Conservation (phyloP, 2,888 invertebrate species). For the Drosophila nr. perissopoda region DNA sequence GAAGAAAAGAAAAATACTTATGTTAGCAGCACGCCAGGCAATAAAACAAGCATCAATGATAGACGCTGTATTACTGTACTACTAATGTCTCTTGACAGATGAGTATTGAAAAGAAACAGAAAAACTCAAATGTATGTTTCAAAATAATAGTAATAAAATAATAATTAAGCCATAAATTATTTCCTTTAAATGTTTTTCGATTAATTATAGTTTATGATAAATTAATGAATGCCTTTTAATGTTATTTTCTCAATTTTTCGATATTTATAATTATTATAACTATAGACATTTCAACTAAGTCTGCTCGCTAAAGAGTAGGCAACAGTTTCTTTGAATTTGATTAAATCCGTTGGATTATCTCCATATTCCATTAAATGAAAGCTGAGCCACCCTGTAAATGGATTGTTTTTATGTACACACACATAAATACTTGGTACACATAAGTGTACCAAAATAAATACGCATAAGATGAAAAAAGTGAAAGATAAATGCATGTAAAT, state of each 20-base stretch:
- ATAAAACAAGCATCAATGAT: slow-evolving; percentile 19
- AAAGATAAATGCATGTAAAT: slow-evolving; percentile 77
- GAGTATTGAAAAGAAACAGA: neutral
- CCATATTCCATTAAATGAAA: slow-evolving; percentile 15
- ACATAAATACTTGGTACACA: slow-evolving; percentile 5
- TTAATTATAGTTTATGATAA: neutral
- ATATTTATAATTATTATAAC: neutral
- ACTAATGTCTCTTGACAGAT: neutral
- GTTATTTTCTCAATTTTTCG: neutral
- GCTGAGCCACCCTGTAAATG: slow-evolving; percentile 65
- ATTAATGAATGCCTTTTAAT: neutral
- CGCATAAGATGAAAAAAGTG: slow-evolving; percentile 69
- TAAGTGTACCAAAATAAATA: slow-evolving; percentile 75
- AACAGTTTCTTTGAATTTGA: slow-evolving; percentile 26
- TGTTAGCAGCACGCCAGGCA: slow-evolving; percentile 14
- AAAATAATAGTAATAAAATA: neutral
- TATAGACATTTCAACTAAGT: neutral
- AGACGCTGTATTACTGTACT: neutral
- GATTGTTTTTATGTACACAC: slow-evolving; percentile 66
- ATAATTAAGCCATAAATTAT: neutral
- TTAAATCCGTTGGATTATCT: neutral
- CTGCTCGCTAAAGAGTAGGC: slow-evolving; percentile 7
- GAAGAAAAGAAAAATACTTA: slow-evolving; percentile 32
- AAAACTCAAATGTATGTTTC: neutral
- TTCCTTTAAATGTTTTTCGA: neutral